phyloP scores from a whole-genome alignment of 1,140 invertebrate genomes.

The Nomia melanderi region DNA sequence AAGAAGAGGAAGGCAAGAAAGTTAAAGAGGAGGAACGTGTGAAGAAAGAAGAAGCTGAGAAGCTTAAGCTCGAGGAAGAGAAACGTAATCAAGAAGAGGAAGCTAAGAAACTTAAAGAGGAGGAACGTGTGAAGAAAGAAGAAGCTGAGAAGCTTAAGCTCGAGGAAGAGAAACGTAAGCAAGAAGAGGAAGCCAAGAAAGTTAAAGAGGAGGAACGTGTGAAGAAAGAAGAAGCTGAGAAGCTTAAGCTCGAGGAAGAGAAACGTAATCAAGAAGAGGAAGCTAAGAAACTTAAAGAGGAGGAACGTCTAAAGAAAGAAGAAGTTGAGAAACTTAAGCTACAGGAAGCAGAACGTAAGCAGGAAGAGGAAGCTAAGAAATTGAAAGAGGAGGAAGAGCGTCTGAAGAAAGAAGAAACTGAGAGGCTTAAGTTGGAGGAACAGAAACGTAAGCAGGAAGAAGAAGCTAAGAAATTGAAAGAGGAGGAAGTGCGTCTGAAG shows the following conservation, averaged over 20 bases:
- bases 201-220: conserved; percentile 15
- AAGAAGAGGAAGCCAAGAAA: conserved; percentile 27
- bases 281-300: conserved; percentile 4
- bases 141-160: neutral
- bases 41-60: conserved; percentile 31
- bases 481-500: conserved; percentile 27
- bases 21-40: neutral
- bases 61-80: no score
- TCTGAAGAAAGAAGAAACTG: neutral
- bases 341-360: neutral
- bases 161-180: neutral
- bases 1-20: conserved; percentile 23
- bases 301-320: conserved; percentile 26
- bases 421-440: conserved; percentile 20
- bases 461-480: conserved; percentile 4
- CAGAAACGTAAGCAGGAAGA: conserved; percentile 37
- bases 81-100: neutral
- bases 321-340: conserved; percentile 5
- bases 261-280: neutral
- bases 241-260: neutral
- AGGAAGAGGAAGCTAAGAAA: conserved; percentile 23
- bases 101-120: conserved; percentile 21
- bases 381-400: conserved; percentile 26
- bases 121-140: conserved; percentile 36
- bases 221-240: conserved; percentile 9